Conservation (phyloP, 2,888 invertebrate species). For the Andrena bucephala region DNA sequence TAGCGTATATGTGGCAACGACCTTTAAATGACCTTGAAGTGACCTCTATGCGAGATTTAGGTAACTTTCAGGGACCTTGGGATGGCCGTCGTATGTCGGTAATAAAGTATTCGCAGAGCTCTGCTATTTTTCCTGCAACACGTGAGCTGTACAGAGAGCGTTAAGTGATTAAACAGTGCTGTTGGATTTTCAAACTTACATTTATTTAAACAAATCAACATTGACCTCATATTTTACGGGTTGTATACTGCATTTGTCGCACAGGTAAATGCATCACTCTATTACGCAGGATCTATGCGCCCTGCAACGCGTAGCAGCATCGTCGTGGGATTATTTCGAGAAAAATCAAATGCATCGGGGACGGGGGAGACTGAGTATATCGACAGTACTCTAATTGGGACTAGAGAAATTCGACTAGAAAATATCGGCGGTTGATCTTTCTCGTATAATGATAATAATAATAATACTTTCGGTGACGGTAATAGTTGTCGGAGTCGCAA, state of each 20-base stretch:
- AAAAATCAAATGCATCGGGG: slow-evolving; percentile 73
- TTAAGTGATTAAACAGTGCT: slow-evolving; percentile 15
- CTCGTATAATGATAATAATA: slow-evolving; percentile 37
- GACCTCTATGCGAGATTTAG: neutral
- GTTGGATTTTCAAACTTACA: slow-evolving; percentile 84
- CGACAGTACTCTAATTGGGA: slow-evolving; percentile 70
- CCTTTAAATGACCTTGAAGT: neutral
- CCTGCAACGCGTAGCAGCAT: slow-evolving; percentile 78
- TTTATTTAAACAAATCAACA: slow-evolving; percentile 86
- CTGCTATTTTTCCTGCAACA: no score
- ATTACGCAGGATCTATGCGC: slow-evolving; percentile 81
- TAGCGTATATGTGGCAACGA: neutral
- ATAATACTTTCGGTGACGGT: slow-evolving; percentile 48
- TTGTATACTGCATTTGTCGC: slow-evolving; percentile 83
- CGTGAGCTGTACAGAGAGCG: no score
- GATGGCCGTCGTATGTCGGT: no score
- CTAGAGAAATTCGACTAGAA: slow-evolving; percentile 69
- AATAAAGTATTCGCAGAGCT: no score
- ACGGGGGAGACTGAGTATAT: slow-evolving; percentile 69
- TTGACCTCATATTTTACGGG: slow-evolving; percentile 84
- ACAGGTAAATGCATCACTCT: slow-evolving; percentile 83
- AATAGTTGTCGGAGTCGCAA: slow-evolving; percentile 52
- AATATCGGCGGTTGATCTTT: slow-evolving; percentile 47
- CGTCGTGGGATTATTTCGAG: slow-evolving; percentile 65
- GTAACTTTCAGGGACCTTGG: no score